Conservation (phyloP, 2,797 vertebrate genomes). For the Melanotaenia trifasciata region DNA sequence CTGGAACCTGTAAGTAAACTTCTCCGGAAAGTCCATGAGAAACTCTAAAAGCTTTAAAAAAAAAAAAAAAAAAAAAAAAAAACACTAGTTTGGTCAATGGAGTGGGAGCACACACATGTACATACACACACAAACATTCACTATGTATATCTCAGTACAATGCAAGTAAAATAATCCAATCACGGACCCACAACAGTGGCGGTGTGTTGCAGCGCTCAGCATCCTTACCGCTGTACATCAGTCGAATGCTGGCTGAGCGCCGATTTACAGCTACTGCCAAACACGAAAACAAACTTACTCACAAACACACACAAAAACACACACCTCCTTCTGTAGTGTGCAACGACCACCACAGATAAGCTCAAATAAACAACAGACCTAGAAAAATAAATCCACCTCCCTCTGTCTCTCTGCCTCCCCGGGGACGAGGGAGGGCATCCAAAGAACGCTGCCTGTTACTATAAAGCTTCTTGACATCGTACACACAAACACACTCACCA, state of each 20-base stretch:
- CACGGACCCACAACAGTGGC: conserved; percentile 31
- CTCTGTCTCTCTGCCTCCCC: conserved; percentile 40
- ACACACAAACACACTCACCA: conserved; percentile 34
- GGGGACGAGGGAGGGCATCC: conserved; percentile 68
- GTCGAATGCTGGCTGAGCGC: conserved; percentile 62
- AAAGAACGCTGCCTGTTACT: conserved; percentile 65
- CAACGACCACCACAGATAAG: conserved; percentile 71
- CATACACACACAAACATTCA: conserved; percentile 10
- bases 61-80: background rate
- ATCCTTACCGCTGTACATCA: conserved; percentile 73
- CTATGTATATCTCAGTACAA: conserved; percentile 41
- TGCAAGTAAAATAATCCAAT: conserved; percentile 54
- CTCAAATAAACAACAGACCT: conserved; percentile 77
- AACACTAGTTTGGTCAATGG: background rate
- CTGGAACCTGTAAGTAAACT: background rate
- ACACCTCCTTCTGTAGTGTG: conserved; percentile 56
- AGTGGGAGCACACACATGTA: conserved; percentile 1
- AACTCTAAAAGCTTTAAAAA: background rate
- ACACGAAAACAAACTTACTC: conserved; percentile 32
- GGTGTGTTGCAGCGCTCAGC: conserved; percentile 59
- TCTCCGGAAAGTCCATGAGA: conserved; percentile 5
- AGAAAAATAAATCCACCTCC: conserved; percentile 72
- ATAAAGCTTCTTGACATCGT: conserved; percentile 71
- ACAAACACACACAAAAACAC: conserved; percentile 50
- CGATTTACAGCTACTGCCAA: conserved; percentile 74